Base-by-base conservation (phyloP, 1,140 invertebrate genomes). In the Apis cerana region DNA sequence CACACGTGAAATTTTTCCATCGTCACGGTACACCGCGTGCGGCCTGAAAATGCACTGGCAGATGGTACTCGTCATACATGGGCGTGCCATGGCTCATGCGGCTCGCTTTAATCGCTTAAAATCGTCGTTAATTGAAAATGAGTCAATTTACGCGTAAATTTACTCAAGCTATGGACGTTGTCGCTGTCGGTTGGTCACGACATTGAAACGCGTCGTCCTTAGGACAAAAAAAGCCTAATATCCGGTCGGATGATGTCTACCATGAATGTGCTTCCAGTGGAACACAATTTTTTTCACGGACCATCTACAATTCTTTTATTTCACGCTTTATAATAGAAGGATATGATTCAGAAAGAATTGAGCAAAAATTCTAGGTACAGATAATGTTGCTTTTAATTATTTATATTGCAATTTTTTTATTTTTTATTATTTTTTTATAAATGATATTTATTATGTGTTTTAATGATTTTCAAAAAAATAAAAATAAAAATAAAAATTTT, bases 91-190 rank as follows among this genome's bases (percentile, higher is more conserved):
- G 71, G 33, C 33, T 43, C 5, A 43, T 43, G 56, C 80, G 69
- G 74, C 9, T 5, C 58, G 81, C 52, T 84, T 87, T 87, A 87
- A 87, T 87, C 85, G 85, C 27, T 80, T 68, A 69, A 84, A 84
- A 87, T 87, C 85, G 77, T 65, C 76, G 85, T 87, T 87, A 87
- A 87, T 87, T 87, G 86, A 87, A 87, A 87, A 87, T 79, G 86
- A 87, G 86, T 87, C 82, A 87, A 84, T 87, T 87, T 80, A 87
- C 85, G 86, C 64, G 85, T 79, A 82, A 79, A 43, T 43, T 43
- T 43, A 43, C 33, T 43, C 33, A 43, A 43, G 33, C 21, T 21
- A 10, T 21, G 58, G 0, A 56, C 54, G 17, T 56, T 17, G 48
- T 74, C 59, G 58, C 13, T n/a, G 43, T 64, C 74, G 23, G 43